These are phyloP conservation scores for Henricia sp. DNA, from an alignment of 53 echinoderm and acorn worm genomes.

Conservation along the genomic window DNA sequence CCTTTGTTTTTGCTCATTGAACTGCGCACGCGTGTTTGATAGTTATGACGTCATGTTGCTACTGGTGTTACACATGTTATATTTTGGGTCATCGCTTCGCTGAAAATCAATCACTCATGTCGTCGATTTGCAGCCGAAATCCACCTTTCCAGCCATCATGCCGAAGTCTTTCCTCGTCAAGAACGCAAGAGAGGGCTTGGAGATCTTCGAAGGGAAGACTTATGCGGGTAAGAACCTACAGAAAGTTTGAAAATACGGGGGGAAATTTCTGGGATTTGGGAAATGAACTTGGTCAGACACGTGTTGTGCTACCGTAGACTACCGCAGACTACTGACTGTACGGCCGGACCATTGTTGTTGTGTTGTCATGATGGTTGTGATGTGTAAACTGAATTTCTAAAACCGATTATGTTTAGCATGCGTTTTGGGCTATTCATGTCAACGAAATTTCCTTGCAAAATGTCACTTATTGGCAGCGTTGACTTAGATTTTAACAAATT, in stretches of 20 bases:
- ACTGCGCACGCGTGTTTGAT: slow-evolving; percentile 29
- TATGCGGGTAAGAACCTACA: slow-evolving; percentile 40
- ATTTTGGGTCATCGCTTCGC: neutral
- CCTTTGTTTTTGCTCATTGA: slow-evolving; percentile 30
- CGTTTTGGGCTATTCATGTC: too few species aligned
- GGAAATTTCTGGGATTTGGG: neutral
- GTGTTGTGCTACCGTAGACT: neutral
- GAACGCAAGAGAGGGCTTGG: neutral
- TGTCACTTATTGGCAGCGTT: too few species aligned
- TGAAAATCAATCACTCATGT: neutral
- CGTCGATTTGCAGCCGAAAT: slow-evolving; percentile 2
- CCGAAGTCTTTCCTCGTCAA: slow-evolving; percentile 64
- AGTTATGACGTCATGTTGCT: slow-evolving; percentile 46
- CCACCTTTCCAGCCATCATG: slow-evolving; percentile 26
- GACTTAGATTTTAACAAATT: too few species aligned
- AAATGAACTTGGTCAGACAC: neutral
- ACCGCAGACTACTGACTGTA: neutral
- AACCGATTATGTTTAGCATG: too few species aligned
- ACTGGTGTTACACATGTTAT: slow-evolving; percentile 48
- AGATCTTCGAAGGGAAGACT: slow-evolving; percentile 21
- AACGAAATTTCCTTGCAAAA: too few species aligned
- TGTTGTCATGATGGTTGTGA: neutral
- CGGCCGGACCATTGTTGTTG: neutral
- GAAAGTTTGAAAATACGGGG: neutral
- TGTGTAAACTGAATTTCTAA: too few species aligned